Conservation (phyloP, 2,888 invertebrate species). For the Alloscopus bannaensis region DNA sequence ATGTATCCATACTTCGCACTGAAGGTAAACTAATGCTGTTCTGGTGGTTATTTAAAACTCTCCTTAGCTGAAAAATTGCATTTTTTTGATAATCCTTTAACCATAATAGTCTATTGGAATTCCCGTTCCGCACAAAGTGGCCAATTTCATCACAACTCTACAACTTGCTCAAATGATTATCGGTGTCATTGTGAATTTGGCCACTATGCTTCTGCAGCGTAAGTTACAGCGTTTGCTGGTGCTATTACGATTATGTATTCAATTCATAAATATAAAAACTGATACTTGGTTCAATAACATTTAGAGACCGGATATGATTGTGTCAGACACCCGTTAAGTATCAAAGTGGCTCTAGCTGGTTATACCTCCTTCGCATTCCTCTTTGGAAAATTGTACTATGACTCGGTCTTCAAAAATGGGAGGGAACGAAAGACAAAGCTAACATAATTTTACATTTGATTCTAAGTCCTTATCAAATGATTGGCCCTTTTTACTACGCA, state of each 20-base stretch:
- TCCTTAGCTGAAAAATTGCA: constrained; percentile 9
- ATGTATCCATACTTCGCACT: constrained; percentile 95
- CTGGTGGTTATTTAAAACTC: background rate
- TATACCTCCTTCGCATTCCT: constrained; percentile 56
- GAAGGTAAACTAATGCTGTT: constrained; percentile 75
- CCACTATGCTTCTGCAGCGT: constrained; percentile 80
- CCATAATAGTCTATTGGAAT: constrained; percentile 80
- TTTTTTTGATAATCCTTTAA: background rate
- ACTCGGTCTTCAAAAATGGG: constrained; percentile 40
- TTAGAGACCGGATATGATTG: constrained; percentile 41
- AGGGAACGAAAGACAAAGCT: constrained; percentile 4
- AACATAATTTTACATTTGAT: too few relatives aligned
- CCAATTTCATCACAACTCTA: constrained; percentile 92
- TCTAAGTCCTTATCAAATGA: too few relatives aligned
- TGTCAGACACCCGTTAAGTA: constrained; percentile 40
- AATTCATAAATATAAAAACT: constrained; percentile 1
- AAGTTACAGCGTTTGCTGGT: constrained; percentile 9
- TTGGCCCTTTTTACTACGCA: too few relatives aligned
- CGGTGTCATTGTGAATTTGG: constrained; percentile 92
- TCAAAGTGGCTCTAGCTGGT: constrained; percentile 30
- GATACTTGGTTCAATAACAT: background rate
- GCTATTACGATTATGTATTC: background rate
- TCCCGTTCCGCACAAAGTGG: constrained; percentile 87
- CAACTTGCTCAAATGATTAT: constrained; percentile 96
- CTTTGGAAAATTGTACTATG: constrained; percentile 56